Evolutionary conservation across 2,888 invertebrate species (phyloP).

Genomic region (Lithophane socia): DNA sequence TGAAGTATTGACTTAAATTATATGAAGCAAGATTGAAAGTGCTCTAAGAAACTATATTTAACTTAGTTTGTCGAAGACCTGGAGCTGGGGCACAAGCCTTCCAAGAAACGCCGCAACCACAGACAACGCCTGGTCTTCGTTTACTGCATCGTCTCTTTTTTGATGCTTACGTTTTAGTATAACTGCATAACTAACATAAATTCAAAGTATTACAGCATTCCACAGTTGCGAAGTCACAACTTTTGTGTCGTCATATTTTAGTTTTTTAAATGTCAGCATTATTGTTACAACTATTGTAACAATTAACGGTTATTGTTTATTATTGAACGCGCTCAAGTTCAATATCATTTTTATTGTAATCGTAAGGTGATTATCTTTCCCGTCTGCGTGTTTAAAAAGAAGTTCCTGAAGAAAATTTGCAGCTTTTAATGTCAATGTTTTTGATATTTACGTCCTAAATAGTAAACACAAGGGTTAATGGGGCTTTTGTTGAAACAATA

Average conservation of each 20-base stretch:
- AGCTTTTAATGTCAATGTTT: neutral
- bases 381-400: neutral
- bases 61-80: neutral
- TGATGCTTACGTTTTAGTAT: neutral
- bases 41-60: neutral
- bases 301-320: conserved; percentile 22
- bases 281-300: conserved; percentile 21
- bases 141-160: neutral
- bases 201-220: conserved; percentile 29
- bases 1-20: neutral
- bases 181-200: conserved; percentile 9
- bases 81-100: neutral
- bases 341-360: conserved; percentile 10
- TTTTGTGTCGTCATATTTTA: conserved; percentile 26
- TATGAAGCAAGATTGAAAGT: neutral
- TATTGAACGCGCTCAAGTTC: conserved; percentile 42
- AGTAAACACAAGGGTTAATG: neutral
- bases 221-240: conserved; percentile 20
- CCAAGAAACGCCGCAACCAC: no score
- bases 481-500: neutral
- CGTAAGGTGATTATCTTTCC: neutral
- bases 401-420: neutral
- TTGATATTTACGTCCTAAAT: neutral
- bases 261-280: conserved; percentile 34
- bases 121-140: neutral